phyloP scores from a whole-genome alignment of 1,140 invertebrate genomes.

The Theocolax elegans region DNA sequence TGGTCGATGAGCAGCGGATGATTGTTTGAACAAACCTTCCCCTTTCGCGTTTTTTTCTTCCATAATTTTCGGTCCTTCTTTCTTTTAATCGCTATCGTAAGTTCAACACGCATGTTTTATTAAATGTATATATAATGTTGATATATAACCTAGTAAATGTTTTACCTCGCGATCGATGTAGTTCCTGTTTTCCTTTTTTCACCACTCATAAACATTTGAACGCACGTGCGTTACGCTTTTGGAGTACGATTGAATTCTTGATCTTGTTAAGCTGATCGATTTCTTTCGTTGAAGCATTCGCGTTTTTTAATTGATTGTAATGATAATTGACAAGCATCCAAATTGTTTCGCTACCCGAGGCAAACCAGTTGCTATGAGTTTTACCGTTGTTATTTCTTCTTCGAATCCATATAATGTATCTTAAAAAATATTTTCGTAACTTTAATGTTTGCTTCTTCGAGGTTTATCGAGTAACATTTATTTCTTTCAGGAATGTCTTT shows the following conservation, averaged over 20 bases:
- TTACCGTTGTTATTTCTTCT: not conserved
- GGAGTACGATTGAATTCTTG: conserved; percentile 23
- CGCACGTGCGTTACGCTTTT: conserved; percentile 9
- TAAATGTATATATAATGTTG: conserved; percentile 23
- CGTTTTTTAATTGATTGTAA: conserved; percentile 42
- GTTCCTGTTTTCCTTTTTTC: not conserved
- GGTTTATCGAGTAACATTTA: too few relatives aligned
- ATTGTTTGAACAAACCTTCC: conserved; percentile 26
- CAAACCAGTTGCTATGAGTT: not conserved
- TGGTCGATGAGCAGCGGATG: not conserved
- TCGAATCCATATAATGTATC: not conserved
- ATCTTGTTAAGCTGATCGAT: conserved; percentile 41
- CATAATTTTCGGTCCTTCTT: not conserved
- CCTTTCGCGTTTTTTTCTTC: not conserved
- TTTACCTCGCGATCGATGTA: conserved; percentile 10
- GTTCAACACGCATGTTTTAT: conserved; percentile 5
- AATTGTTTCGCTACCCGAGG: conserved; percentile 29
- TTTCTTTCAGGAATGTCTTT: not conserved
- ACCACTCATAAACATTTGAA: not conserved
- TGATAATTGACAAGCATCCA: conserved; percentile 42
- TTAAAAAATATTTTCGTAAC: too few relatives aligned
- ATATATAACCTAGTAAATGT: conserved; percentile 17
- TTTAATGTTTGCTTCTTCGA: too few relatives aligned
- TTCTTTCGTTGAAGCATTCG: conserved; percentile 27
- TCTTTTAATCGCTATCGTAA: not conserved